A percentile compares a stretch with the other conserved stretches of the same genome.
phyloP scores from a whole-genome alignment of 2,888 invertebrate species.

The Ischnura elegans region DNA sequence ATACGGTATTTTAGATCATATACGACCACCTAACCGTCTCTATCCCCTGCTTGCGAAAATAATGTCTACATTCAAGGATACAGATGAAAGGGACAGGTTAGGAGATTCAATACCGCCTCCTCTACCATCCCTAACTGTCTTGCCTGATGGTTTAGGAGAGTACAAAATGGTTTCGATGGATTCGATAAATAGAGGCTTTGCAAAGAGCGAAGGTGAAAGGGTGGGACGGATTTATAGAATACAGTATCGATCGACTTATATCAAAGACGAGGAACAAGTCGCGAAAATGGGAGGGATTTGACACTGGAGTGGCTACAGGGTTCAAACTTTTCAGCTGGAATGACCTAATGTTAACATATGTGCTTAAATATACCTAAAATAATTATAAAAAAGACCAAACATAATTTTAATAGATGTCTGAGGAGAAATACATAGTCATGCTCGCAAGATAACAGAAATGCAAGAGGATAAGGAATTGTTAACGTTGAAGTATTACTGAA shows the following conservation, averaged over 20 bases:
- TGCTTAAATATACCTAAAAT: too few relatives aligned
- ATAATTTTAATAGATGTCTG: background rate
- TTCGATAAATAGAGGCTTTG: constrained; percentile 8
- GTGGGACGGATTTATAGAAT: background rate
- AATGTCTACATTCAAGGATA: background rate
- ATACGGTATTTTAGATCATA: too few relatives aligned
- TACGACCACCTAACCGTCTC: too few relatives aligned
- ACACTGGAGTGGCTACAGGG: background rate
- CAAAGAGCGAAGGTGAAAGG: constrained; percentile 2
- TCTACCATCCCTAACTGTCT: background rate
- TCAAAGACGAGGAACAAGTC: background rate
- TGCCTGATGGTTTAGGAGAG: background rate
- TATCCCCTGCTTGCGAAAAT: too few relatives aligned
- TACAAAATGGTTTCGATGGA: constrained; percentile 7
- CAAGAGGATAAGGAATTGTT: too few relatives aligned
- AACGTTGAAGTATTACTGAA: too few relatives aligned
- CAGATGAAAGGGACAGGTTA: background rate
- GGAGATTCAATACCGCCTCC: background rate
- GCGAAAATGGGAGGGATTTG: background rate
- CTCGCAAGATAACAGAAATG: background rate
- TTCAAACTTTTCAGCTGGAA: background rate
- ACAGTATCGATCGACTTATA: background rate
- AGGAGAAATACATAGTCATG: background rate
- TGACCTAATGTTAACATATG: background rate
- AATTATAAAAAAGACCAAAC: background rate